Evolutionary conservation across 2,797 vertebrate genomes (phyloP), one percentile per base, ranked within the genome.

Genomic region (Pogoniulus pusillus): DNA sequence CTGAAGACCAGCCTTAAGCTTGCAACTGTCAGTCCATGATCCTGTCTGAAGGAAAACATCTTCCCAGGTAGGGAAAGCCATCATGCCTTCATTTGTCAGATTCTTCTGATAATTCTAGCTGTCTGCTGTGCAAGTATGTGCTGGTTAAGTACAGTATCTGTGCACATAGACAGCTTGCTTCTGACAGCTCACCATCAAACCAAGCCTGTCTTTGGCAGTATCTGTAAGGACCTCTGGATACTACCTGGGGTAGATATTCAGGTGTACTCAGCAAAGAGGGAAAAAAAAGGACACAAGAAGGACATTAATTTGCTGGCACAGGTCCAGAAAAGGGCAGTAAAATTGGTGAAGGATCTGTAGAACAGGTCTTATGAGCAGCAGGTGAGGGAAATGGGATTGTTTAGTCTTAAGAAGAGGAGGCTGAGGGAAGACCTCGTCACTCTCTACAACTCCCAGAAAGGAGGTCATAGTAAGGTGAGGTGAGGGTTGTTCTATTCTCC

Each of bases 141-240:
- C 54, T 90, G 75, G 69, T 5, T 94, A 90, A 47, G 8, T 77
- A 68, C 30, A 35, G 74, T 90, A 80, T 91, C 72, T 72, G 9
- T 85, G 70, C 72, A 82, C 53, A 32, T 0, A 88, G 63, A 82
- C 41, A 81, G 45, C 64, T 82, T 85, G 34, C 49, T 90, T 71
- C 88, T 93, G 91, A 93, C 92, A 93, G 75, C 65, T 93, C 29
- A 10, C 60, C 94, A 41, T 78, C 72, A 94, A 90, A 63, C 51
- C 16, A 12, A 41, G 62, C 37, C 35, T 62, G 19, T 64, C 69
- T 92, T 91, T 83, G 72, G 49, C 66, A 79, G 55, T 32, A 87
- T 29, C 69, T 85, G 49, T 51, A 81, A 89, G 62, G 39, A 83
- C 35, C n/a, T 83, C 57, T 78, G 58, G 59, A 34, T 91, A n/a